A percentile compares a stretch with the other conserved stretches of the same genome.
Conservation (phyloP, 2,797 vertebrate genomes). For the Spea hammondii region DNA sequence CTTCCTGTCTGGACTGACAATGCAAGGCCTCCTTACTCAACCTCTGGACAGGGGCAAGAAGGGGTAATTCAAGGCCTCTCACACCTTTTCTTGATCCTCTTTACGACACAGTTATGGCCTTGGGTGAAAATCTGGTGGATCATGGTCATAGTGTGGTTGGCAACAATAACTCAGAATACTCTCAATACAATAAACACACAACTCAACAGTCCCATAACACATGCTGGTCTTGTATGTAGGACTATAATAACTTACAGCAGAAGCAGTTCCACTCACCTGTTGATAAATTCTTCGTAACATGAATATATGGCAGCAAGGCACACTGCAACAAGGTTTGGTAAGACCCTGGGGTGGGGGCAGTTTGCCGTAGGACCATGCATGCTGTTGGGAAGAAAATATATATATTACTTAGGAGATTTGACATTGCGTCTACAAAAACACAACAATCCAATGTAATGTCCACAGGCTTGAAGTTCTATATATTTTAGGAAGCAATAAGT, state of each 20-base stretch:
- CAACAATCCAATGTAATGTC: too few species aligned
- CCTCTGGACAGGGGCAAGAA: too few species aligned
- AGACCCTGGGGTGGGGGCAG: slow-evolving; percentile 96
- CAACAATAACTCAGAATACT: background rate
- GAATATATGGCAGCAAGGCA: slow-evolving; percentile 98
- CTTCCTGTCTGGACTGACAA: too few species aligned
- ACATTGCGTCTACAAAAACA: too few species aligned
- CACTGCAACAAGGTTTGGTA: slow-evolving; percentile 96
- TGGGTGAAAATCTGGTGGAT: background rate
- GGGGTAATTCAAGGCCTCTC: too few species aligned
- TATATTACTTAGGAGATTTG: too few species aligned
- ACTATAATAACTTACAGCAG: background rate
- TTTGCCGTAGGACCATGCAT: slow-evolving; percentile 98
- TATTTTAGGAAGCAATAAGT: too few species aligned
- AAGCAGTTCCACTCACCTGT: slow-evolving; percentile 80
- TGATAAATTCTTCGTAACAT: slow-evolving; percentile 98
- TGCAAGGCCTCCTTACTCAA: too few species aligned
- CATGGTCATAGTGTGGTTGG: background rate
- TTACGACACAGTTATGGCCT: too few species aligned
- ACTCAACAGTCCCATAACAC: background rate
- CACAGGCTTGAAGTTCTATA: too few species aligned
- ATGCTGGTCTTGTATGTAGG: background rate
- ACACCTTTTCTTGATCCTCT: too few species aligned
- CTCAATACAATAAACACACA: background rate
- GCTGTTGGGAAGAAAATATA: slow-evolving; percentile 66